Base-by-base conservation (phyloP, 1,140 invertebrate species). In the Heliconius nattereri region DNA sequence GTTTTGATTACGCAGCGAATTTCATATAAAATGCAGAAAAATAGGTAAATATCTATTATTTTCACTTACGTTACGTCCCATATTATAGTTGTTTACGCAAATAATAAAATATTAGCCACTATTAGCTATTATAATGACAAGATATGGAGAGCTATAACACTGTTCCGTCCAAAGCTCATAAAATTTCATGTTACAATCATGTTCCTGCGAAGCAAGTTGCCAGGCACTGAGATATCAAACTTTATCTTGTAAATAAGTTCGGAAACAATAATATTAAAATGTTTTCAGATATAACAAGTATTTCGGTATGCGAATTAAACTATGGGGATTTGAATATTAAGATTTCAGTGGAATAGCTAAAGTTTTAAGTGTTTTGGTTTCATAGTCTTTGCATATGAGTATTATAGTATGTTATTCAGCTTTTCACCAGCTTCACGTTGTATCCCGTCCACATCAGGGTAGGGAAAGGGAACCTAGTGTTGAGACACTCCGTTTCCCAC, bases 151-250 rank as follows among this genome's bases (percentile, higher is more conserved):
- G 35, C 71, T 20, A 40, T 71, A 72, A 72, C 20, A 72, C 35
- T n/a, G 71, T 40, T 37, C 35, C 45, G 45, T 52, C 73, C 73
- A 72, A 35, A 40, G 20, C 71, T 74, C 16, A 74, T 52, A 52
- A 74, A 74, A 74, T 74, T 74, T 74, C 20, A 74, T 74, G 73
- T 74, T 74, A 74, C 73, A 45, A 26, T 52, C 73, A 52, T 52
- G 73, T 74, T 74, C 73, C 73, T 74, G 72, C 26, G 7, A 32
- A 52, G 73, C 3, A 72, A 72, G 35, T 72, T 72, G 7, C 71
- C 20, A 20, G 71, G n/a, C 32, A 72, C 20, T 20, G 71, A 40
- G 11, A 49, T 73, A 45, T 49, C 37, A 45, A 73, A 29, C 72
- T 73, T 73, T 45, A 73, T 40, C 37, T 73, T 73, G n/a, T 73